Conservation (phyloP, 2,113 vertebrate species). For the Irena cyanogastra region DNA sequence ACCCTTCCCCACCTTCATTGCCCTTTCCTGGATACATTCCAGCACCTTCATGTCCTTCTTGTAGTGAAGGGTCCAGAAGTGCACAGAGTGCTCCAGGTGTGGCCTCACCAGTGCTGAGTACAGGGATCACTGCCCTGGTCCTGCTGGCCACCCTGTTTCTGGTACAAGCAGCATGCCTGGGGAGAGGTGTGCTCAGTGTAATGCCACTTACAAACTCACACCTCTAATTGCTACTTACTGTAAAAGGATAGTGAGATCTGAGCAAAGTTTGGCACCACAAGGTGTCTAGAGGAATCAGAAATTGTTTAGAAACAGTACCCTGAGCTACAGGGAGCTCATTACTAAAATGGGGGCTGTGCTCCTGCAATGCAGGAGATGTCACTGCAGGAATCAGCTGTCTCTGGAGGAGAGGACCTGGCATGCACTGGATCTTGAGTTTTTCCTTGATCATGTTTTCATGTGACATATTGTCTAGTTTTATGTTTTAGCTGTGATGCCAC, state of each 20-base stretch:
- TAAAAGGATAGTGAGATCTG: not conserved
- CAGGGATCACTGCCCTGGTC: not conserved
- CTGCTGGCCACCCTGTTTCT: not conserved
- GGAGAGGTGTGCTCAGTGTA: too few relatives aligned
- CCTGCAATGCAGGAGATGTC: not conserved
- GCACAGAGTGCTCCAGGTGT: not conserved
- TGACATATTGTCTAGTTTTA: not conserved
- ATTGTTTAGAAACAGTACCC: not conserved
- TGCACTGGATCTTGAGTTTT: not conserved
- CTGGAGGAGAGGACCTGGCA: not conserved
- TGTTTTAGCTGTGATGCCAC: not conserved
- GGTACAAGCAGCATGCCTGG: not conserved
- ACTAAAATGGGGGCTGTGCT: not conserved
- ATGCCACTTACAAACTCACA: not conserved
- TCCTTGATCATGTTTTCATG: not conserved
- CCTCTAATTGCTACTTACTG: not conserved
- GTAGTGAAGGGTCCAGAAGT: not conserved
- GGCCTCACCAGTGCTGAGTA: not conserved
- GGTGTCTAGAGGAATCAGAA: not conserved
- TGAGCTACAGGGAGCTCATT: not conserved
- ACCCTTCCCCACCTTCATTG: not conserved
- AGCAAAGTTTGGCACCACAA: not conserved
- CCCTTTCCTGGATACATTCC: not conserved
- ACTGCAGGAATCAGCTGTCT: not conserved
- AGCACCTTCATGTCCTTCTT: not conserved